Evolutionary conservation across 2,888 invertebrate species (phyloP).

Genomic region (Pasiphila rectangulata): DNA sequence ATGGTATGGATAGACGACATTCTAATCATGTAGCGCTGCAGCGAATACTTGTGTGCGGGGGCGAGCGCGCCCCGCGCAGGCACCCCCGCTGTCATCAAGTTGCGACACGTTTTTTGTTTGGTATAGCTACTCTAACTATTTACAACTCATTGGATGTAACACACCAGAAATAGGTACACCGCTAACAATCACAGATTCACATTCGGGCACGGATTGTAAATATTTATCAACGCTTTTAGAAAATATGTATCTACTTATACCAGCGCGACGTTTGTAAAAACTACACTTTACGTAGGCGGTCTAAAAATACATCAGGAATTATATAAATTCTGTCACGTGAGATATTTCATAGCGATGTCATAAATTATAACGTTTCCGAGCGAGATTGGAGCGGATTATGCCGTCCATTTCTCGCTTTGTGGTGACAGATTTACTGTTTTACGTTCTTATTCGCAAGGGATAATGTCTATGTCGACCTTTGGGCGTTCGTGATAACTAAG

Average conservation of each 20-base stretch:
- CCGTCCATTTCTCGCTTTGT: background rate
- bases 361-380: conserved; percentile 11
- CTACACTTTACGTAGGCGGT: conserved; percentile 14
- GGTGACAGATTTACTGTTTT: background rate
- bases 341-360: conserved; percentile 21
- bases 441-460: too few relatives aligned
- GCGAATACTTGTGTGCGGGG: too few relatives aligned
- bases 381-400: background rate
- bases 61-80: too few relatives aligned
- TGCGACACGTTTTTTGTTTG: too few relatives aligned
- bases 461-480: too few relatives aligned
- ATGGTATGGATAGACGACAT: too few relatives aligned
- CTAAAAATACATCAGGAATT: conserved; percentile 25
- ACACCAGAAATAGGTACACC: background rate
- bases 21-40: too few relatives aligned
- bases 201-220: conserved; percentile 1
- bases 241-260: background rate
- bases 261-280: conserved; percentile 1
- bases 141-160: too few relatives aligned
- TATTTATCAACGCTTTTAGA: background rate
- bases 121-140: too few relatives aligned
- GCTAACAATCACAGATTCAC: background rate
- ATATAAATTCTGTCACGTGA: conserved; percentile 30
- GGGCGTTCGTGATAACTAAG: too few relatives aligned
- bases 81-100: too few relatives aligned